A percentile compares a stretch with the other conserved stretches of the same genome.
Evolutionary conservation across 1,140 invertebrate genomes (phyloP).

Genomic region (Cotesia chilonis): DNA sequence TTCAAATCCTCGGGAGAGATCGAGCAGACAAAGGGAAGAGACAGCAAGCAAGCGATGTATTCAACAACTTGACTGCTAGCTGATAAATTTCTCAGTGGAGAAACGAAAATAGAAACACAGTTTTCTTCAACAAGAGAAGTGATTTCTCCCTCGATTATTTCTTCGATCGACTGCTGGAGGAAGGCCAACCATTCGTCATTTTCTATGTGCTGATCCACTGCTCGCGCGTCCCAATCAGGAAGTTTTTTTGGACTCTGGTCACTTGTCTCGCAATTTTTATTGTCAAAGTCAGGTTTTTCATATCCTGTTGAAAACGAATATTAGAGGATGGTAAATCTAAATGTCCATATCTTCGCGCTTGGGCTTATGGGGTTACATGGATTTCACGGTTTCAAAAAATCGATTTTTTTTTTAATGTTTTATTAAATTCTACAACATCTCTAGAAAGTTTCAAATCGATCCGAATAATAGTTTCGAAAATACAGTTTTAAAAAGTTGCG

Average conservation of each 20-base stretch:
- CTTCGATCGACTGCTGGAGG: constrained; percentile 71
- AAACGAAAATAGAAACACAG: constrained; percentile 77
- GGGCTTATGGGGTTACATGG: too few species aligned
- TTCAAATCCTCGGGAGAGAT: constrained; percentile 66
- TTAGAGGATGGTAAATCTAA: too few species aligned
- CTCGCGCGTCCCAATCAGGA: constrained; percentile 57
- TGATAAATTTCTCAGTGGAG: constrained; percentile 73
- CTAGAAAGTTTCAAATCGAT: too few species aligned
- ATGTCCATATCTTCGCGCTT: too few species aligned
- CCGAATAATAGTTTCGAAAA: too few species aligned
- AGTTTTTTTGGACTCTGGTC: constrained; percentile 45
- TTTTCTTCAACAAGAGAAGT: constrained; percentile 76
- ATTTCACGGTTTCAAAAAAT: too few species aligned
- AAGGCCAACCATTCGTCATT: constrained; percentile 81
- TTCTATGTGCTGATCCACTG: constrained; percentile 73
- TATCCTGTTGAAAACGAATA: too few species aligned
- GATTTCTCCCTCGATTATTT: constrained; percentile 78
- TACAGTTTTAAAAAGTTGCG: too few species aligned
- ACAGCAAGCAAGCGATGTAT: constrained; percentile 75
- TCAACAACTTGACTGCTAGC: constrained; percentile 72
- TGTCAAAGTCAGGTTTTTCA: too few species aligned
- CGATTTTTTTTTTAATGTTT: too few species aligned
- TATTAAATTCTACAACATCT: too few species aligned
- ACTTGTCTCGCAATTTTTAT: too few species aligned
- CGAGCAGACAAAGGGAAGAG: constrained; percentile 74